Base-by-base conservation (phyloP, 2,888 invertebrate genomes). In the Eupithecia inturbata region DNA sequence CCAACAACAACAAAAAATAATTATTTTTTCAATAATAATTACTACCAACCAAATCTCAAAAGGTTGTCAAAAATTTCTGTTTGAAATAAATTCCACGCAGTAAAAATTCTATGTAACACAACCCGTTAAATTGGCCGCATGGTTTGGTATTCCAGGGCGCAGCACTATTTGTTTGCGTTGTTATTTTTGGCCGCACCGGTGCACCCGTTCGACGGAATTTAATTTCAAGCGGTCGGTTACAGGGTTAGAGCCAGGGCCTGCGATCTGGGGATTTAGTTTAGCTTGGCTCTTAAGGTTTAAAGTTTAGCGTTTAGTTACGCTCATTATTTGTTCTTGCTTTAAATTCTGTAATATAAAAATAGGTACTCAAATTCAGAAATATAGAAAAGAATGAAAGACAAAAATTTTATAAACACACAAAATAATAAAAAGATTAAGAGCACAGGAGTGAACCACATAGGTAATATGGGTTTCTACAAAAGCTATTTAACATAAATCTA, bases 151-250 rank as follows among this genome's bases (percentile, higher is more conserved):
- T 72, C 80, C 72, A 68, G 45, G 39, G 78, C 68, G 74, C 73
- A 78, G 70, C 74, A 73, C 74, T 78, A 78, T 78, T 82, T 79
- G 80, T 82, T 80, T 79, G 79, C 78, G 81, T 79, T 83, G 83
- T 84, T 85, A 84, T 84, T 84, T 83, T 82, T 79, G 82, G 81
- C 81, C 77, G 80, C 81, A 82, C 66, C 76, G 79, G 70, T 73
- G 77, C 77, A 75, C 77, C 75, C 78, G 77, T 81, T 81, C 83
- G 81, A 77, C 75, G 83, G 84, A 85, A 85, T 86, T 86, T 83
- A 83, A 85, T 85, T 85, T 85, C 76, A 81, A 73, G 60, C 76
- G 77, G 78, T 79, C 77, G 78, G 66, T 66, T 66, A 66, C 76
- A 79, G 76, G 67, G 36, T 45, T 45, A 12, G 14, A 64, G 49